Percentiles rank a stretch among this genome's conserved stretches.
Conservation (phyloP, 2,888 invertebrate genomes). For the Leptothorax acervorum region DNA sequence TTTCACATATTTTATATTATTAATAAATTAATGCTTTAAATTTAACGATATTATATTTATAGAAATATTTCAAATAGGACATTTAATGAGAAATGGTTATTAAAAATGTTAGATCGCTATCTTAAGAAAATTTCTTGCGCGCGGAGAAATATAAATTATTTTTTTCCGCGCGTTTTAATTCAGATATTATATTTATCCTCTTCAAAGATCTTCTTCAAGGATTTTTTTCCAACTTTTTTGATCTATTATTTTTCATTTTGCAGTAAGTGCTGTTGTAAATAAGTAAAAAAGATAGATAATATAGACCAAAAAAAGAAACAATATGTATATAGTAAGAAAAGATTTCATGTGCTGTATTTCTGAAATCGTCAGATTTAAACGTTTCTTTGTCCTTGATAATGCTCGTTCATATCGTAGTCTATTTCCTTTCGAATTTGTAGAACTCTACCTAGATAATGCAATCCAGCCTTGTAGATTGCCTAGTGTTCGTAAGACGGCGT, state of each 20-base stretch:
- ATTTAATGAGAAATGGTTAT: neutral
- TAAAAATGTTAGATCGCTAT: neutral
- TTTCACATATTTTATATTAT: neutral
- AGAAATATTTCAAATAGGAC: neutral
- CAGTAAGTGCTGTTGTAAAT: neutral
- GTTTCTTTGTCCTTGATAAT: neutral
- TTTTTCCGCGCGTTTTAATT: neutral
- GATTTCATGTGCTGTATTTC: neutral
- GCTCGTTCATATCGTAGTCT: neutral
- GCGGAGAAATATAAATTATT: conserved; percentile 1
- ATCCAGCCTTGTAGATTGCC: conserved; percentile 12
- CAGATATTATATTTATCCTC: conserved; percentile 11
- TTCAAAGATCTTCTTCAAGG: conserved; percentile 12
- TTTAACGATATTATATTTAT: neutral
- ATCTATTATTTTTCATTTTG: conserved; percentile 11
- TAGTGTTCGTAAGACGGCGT: neutral
- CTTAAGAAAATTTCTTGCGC: neutral
- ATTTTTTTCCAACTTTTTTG: neutral
- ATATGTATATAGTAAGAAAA: neutral
- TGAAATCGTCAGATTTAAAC: neutral
- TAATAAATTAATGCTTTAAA: neutral
- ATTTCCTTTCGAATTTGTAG: neutral
- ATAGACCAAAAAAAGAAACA: neutral
- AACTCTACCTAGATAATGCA: conserved; percentile 3
- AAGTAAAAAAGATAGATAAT: neutral